A percentile compares a stretch with the other conserved stretches of the same genome.
These are phyloP conservation scores for Epiblema foenella DNA, from an alignment of 2,888 invertebrate species.

Conservation along the genomic window DNA sequence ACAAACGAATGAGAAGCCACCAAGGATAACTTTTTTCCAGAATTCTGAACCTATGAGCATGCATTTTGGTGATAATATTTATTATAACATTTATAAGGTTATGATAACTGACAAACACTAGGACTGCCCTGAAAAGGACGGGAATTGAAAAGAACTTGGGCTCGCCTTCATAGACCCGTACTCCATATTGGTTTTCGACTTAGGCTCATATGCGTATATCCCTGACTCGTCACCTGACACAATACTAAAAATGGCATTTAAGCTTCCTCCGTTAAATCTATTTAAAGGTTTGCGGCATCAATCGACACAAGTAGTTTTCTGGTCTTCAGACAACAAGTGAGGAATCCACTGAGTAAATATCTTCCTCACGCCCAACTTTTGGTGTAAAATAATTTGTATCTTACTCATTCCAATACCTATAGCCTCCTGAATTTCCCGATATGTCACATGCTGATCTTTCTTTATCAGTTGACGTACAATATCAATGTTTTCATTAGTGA, in stretches of 20 bases:
- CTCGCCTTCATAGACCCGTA: conserved; percentile 7
- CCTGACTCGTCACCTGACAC: conserved; percentile 4
- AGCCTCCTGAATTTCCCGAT: conserved; percentile 2
- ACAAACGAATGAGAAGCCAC: too few species aligned
- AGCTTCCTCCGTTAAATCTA: conserved; percentile 13
- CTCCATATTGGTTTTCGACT: conserved; percentile 9
- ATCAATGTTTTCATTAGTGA: not conserved
- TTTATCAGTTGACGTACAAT: not conserved
- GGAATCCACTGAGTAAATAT: conserved; percentile 14
- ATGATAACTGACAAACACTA: too few species aligned
- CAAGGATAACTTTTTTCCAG: too few species aligned
- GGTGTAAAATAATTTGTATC: conserved; percentile 1
- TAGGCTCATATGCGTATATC: not conserved
- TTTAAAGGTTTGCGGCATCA: conserved; percentile 8
- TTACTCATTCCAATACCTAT: not conserved
- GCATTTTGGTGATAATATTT: too few species aligned
- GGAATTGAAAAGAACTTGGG: not conserved
- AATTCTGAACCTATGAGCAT: too few species aligned
- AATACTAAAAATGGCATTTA: conserved; percentile 6
- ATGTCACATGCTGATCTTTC: too few species aligned
- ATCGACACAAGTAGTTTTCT: conserved; percentile 6
- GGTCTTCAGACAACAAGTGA: conserved; percentile 6
- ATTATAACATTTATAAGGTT: too few species aligned
- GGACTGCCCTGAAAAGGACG: not conserved
- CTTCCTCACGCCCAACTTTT: not conserved